phyloP scores from a whole-genome alignment of 2,113 vertebrate species.

The Podarcis cretensis region DNA sequence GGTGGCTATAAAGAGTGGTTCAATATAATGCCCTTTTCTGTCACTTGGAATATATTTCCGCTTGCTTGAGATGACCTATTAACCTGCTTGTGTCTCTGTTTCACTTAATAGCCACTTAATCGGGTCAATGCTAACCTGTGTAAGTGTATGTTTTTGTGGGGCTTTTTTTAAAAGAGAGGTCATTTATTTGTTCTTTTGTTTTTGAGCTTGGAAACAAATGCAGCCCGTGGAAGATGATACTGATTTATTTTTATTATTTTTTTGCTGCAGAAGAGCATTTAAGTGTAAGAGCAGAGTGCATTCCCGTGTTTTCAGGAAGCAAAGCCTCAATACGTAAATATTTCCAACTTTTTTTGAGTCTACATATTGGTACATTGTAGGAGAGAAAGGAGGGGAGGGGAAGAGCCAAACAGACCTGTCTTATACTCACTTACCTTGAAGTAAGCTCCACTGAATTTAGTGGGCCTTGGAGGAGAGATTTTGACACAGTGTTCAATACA shows the following conservation, averaged over 20 bases:
- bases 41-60: conserved; percentile 23
- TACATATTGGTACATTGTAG: background rate
- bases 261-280: background rate
- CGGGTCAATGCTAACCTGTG: conserved; percentile 22
- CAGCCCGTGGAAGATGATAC: background rate
- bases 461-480: no score
- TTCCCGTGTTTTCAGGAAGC: background rate
- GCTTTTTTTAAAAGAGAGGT: background rate
- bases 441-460: background rate
- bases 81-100: conserved; percentile 34
- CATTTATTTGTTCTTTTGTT: conserved; percentile 7
- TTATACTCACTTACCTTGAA: background rate
- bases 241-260: background rate
- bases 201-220: background rate
- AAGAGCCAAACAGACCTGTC: background rate
- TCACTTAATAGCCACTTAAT: conserved; percentile 39
- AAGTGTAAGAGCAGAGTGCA: background rate
- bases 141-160: background rate
- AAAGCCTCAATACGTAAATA: background rate
- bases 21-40: conserved; percentile 18
- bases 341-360: background rate
- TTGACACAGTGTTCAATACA: no score
- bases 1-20: background rate
- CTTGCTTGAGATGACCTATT: conserved; percentile 21
- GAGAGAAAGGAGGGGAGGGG: background rate